Evolutionary conservation across 2,797 vertebrate species (phyloP), one percentile per base, ranked within the genome.

Genomic region (Leucoraja ocellata): DNA sequence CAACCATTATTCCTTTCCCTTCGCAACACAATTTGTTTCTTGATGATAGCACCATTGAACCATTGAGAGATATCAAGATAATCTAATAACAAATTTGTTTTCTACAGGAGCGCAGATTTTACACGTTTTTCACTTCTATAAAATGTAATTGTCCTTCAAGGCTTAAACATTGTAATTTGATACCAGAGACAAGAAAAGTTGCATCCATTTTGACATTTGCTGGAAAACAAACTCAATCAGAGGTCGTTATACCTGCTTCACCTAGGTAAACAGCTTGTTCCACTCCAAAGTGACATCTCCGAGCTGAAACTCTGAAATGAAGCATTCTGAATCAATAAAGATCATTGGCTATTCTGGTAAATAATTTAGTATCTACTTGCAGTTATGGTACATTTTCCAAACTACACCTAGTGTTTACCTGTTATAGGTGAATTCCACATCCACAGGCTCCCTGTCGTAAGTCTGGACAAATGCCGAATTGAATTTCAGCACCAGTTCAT

Each of bases 361-460:
- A 39, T 91, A 39, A 65, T 7, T 76, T 6, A 54, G 36, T n/a
- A 74, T 76, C 73, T 28, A 76, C 28, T 76, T 76, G 25, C 54
- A 54, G 13, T 68, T 28, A 68, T n/a, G 32, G n/a, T 90, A 58
- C 13, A 36, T 25, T 81, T 91, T 63, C 7, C 36, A 73, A 73
- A 28, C 39, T 14, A 21, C 68, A 71, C 68, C 23, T 18, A 18
- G 18, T 32, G 39, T 76, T 93, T 94, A 98, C 99, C 98, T 98
- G 96, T 97, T 98, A 39, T 96, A 97, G 0, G 96, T 96, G 94
- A 99, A 99, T 93, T 98, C 98, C 73, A 99, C 97, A 93, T 99
- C 97, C 94, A 99, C 96, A 0, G 98, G 98, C 94, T 99, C 98
- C 32, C 95, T 97, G 1, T 97, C 95, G 94, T 99, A 99, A 63